Conservation (phyloP, 2,113 vertebrate genomes). For the Oryzias melastigma region DNA sequence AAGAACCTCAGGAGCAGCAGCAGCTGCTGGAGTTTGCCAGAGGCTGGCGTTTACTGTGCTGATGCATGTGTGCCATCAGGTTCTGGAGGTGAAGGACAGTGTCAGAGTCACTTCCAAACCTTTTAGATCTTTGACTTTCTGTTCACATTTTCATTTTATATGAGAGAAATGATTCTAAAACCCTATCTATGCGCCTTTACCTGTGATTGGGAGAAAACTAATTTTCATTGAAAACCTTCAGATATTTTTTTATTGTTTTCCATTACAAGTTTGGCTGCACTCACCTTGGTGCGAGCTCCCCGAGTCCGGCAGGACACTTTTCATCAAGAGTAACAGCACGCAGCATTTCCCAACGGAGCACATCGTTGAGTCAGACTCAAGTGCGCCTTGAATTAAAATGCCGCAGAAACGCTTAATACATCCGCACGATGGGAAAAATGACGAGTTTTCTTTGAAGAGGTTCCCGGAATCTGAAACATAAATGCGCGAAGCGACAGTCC, state of each 20-base stretch:
- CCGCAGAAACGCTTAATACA: conserved; percentile 30
- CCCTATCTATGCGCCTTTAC: too few relatives aligned
- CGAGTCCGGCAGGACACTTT: conserved; percentile 69
- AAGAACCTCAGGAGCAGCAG: conserved; percentile 13
- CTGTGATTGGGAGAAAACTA: too few relatives aligned
- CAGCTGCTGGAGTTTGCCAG: conserved; percentile 42
- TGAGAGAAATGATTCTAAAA: too few relatives aligned
- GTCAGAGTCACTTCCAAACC: conserved; percentile 7
- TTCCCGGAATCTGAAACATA: conserved; percentile 5
- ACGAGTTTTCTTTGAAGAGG: conserved; percentile 30
- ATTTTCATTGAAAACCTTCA: too few relatives aligned
- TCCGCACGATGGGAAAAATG: conserved; percentile 27
- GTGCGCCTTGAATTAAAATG: conserved; percentile 44
- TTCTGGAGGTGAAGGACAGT: conserved; percentile 30
- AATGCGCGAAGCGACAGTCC: too few relatives aligned
- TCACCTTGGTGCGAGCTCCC: conserved; percentile 77
- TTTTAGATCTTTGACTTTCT: conserved; percentile 18
- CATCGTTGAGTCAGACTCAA: conserved; percentile 62
- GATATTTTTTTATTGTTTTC: neutral
- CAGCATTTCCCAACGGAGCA: conserved; percentile 64
- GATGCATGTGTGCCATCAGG: conserved; percentile 25
- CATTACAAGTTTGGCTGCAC: conserved; percentile 9
- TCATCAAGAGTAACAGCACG: conserved; percentile 67
- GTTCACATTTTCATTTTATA: neutral
- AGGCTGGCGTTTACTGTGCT: conserved; percentile 40